Base-by-base conservation (phyloP, 2,113 vertebrate genomes). In the Prionailurus viverrinus region DNA sequence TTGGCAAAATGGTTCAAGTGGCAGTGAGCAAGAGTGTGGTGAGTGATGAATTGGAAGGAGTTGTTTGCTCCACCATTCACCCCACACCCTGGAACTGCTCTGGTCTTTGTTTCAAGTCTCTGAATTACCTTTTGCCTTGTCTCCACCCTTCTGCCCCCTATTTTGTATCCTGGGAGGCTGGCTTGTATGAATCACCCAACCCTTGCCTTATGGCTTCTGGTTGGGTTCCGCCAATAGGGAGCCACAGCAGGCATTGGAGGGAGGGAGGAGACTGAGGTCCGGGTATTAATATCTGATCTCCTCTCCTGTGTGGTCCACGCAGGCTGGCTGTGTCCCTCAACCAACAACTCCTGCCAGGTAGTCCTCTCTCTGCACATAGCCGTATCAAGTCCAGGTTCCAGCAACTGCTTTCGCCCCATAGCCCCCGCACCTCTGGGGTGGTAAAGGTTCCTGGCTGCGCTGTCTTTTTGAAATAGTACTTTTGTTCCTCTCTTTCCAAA, bases 201-300 rank as follows among this genome's bases (percentile, higher is more conserved):
- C 55, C 91, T 91, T 91, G 68, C 45, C 31, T 95, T 94, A 45
- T 95, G 71, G 23, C 69, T 97, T 83, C 63, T 31, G 21, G 23
- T 14, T 66, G 51, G 41, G 12, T 83, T 65, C 36, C 79, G 25
- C 25, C 36, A 66, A 73, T 21, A 66, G 69, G 93, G 63, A 96
- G 82, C 31, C 11, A 61, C 16, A 66, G 76, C 63, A 51, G 41
- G 63, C 31, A 25, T 7, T 29, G 33, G 78, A 48, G 33, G 45
- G 18, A 82, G 13, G 63, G 36, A 83, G 76, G 27, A 79, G 29
- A 80, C 29, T 14, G 39, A 88, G n/a, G 7, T 55, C 66, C 23
- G 61, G 13, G 29, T 61, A 21, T 92, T 51, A 48, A 9, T 25
- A 45, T n/a, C 80, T 53, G 51, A 21, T 21, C n/a, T 66, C 36